Evolutionary conservation across 2,888 invertebrate genomes (phyloP).

Genomic region (Agrotis clavis): DNA sequence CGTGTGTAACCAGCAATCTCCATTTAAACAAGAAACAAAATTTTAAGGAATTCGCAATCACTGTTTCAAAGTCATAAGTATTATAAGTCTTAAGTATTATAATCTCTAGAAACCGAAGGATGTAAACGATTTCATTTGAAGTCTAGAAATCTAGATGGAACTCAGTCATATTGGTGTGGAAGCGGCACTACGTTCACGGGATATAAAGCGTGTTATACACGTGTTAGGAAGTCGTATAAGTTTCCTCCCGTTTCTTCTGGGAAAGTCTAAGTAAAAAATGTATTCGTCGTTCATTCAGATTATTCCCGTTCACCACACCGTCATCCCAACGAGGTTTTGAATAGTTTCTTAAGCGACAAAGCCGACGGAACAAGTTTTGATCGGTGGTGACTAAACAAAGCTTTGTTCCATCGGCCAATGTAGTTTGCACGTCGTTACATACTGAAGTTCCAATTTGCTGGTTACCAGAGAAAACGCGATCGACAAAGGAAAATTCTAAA

Average conservation of each 20-base stretch:
- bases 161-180: constrained; percentile 1
- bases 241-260: too few relatives aligned
- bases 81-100: too few relatives aligned
- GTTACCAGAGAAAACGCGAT: neutral
- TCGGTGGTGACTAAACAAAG: too few relatives aligned
- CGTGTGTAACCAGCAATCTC: constrained; percentile 48
- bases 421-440: too few relatives aligned
- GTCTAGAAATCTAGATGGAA: neutral
- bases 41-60: constrained; percentile 45
- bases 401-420: too few relatives aligned
- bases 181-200: neutral
- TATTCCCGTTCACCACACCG: too few relatives aligned
- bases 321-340: neutral
- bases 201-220: neutral
- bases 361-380: too few relatives aligned
- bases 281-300: too few relatives aligned
- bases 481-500: neutral
- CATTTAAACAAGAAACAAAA: constrained; percentile 52
- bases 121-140: constrained; percentile 4
- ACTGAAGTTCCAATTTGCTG: too few relatives aligned
- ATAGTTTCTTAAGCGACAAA: neutral
- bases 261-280: too few relatives aligned
- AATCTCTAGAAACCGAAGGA: neutral
- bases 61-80: constrained; percentile 16
- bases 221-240: too few relatives aligned